These are phyloP conservation scores for Microcebus griseorufus DNA, from an alignment of 2,113 vertebrate species.

Conservation along the genomic window DNA sequence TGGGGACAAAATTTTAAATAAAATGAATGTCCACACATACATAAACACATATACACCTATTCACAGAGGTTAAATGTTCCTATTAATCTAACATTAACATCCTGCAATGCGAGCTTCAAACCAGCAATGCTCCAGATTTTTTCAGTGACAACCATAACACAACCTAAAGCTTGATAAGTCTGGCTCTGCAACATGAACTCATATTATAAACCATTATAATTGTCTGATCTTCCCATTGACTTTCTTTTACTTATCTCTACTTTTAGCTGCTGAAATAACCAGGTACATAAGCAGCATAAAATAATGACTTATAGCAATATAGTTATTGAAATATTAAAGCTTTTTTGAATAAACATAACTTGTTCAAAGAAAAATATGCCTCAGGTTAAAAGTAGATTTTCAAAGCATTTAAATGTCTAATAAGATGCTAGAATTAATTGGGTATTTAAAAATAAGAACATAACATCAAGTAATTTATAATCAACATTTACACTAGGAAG, in stretches of 20 bases:
- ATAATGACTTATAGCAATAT: background rate
- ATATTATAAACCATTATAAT: background rate
- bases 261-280: background rate
- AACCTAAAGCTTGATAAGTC: background rate
- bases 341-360: background rate
- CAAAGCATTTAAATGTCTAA: background rate
- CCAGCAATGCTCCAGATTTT: background rate
- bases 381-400: conserved; percentile 37
- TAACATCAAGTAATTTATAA: conserved; percentile 29
- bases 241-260: background rate
- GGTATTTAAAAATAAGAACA: conserved; percentile 55
- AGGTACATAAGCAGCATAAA: background rate
- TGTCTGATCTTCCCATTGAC: background rate
- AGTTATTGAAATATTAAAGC: background rate
- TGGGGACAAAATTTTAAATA: background rate
- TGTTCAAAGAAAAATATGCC: conserved; percentile 26
- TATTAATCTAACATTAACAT: background rate
- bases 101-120: background rate
- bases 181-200: background rate
- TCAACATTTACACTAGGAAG: conserved; percentile 2
- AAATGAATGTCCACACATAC: background rate
- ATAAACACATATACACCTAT: background rate
- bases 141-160: background rate
- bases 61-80: background rate
- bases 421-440: conserved; percentile 7